Percentiles rank a stretch among this genome's conserved stretches.
Evolutionary conservation across 2,797 vertebrate species (phyloP).

Genomic region (Tapirus indicus): DNA sequence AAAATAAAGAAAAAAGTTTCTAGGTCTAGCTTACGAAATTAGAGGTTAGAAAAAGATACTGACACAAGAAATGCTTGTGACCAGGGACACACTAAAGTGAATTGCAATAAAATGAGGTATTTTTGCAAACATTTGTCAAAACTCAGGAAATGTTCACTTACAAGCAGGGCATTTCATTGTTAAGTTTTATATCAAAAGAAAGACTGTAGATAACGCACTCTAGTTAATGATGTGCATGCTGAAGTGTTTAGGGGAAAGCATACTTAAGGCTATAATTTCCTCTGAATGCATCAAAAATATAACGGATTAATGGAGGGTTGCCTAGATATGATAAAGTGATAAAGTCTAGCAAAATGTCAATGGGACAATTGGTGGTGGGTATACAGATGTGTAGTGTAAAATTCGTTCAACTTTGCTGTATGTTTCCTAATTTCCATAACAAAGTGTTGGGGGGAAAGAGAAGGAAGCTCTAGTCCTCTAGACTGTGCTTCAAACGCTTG

Average conservation of each 20-base stretch:
- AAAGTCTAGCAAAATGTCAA: not conserved
- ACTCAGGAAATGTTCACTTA: not conserved
- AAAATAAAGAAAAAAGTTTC: not conserved
- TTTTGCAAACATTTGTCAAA: not conserved
- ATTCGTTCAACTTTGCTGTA: not conserved
- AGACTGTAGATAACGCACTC: not conserved
- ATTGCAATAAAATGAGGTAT: too few relatives aligned
- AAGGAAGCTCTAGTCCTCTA: not conserved
- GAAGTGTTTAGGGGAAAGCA: not conserved
- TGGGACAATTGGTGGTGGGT: not conserved
- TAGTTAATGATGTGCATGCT: too few relatives aligned
- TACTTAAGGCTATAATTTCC: not conserved
- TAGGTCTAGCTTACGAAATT: not conserved
- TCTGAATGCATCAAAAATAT: not conserved
- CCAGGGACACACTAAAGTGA: too few relatives aligned
- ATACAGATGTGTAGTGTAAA: not conserved
- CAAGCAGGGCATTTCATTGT: not conserved
- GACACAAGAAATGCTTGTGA: not conserved
- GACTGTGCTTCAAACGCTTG: not conserved
- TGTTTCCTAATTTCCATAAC: not conserved
- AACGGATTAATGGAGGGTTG: not conserved
- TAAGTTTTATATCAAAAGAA: not conserved
- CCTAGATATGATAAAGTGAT: not conserved
- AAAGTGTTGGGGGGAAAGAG: not conserved
- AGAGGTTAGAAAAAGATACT: not conserved